These are phyloP conservation scores for Salvelinus sp. DNA, from an alignment of 2,113 vertebrate genomes.

Conservation along the genomic window DNA sequence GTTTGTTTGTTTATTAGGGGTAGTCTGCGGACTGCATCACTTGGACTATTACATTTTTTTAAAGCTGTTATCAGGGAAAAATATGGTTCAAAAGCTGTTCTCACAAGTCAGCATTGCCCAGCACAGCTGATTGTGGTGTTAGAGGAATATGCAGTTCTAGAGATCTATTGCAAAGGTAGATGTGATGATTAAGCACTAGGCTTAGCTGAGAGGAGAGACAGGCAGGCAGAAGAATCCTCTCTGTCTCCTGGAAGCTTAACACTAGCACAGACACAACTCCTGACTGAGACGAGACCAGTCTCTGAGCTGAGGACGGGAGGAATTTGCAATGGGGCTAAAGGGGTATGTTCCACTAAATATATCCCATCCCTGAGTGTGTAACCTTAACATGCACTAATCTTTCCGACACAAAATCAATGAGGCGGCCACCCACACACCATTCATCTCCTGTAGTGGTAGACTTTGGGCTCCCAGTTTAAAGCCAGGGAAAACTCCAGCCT, in stretches of 20 bases:
- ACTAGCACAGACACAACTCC: not conserved
- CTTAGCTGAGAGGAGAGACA: not conserved
- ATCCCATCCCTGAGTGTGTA: conserved; percentile 45
- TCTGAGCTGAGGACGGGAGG: conserved; percentile 31
- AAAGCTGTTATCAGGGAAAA: not conserved
- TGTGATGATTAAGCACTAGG: not conserved
- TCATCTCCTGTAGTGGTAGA: conserved; percentile 39
- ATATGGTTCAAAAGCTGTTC: not conserved
- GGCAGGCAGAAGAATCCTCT: not conserved
- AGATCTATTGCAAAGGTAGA: not conserved
- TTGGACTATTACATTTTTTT: too few relatives aligned
- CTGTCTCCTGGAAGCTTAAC: not conserved
- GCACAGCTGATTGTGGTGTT: not conserved
- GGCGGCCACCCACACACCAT: conserved; percentile 52
- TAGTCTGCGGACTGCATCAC: not conserved
- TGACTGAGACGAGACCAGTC: not conserved
- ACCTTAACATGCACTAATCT: conserved; percentile 62
- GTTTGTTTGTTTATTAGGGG: not conserved
- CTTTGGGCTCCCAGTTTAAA: conserved; percentile 6
- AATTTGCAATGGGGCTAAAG: conserved; percentile 37
- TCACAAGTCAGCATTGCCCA: not conserved
- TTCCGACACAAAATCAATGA: conserved; percentile 66
- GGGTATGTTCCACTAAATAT: conserved; percentile 49
- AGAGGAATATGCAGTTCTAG: not conserved
- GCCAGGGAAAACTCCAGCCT: conserved; percentile 37